Evolutionary conservation across 2,113 vertebrate species (phyloP).

Genomic region (Phaethornis superciliosus): DNA sequence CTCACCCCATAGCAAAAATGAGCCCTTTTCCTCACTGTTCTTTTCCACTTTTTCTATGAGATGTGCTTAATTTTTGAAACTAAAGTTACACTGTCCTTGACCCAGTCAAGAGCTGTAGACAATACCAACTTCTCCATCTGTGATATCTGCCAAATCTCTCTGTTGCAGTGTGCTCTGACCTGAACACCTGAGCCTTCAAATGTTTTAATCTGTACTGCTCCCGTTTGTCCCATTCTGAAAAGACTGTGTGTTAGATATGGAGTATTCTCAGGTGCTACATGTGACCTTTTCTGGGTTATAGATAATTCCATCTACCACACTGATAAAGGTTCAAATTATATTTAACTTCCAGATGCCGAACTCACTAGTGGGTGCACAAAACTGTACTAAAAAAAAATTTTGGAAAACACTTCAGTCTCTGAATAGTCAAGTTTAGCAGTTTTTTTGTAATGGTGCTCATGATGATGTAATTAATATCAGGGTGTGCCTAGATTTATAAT

Average conservation of each 20-base stretch:
- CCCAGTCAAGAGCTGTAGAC: neutral
- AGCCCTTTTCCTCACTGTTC: neutral
- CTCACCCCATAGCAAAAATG: neutral
- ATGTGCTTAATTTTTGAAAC: neutral
- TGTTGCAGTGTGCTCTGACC: neutral
- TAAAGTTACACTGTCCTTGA: neutral
- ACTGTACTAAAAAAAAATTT: neutral
- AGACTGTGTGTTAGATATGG: neutral
- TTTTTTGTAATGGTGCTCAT: neutral
- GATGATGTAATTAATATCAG: neutral
- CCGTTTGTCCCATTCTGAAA: neutral
- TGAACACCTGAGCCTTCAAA: neutral
- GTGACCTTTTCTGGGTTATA: neutral
- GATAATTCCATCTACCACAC: neutral
- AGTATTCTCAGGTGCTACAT: neutral
- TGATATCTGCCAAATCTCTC: neutral
- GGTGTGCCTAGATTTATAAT: neutral
- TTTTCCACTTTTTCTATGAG: neutral
- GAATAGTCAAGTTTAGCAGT: neutral
- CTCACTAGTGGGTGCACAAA: neutral
- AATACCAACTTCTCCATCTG: neutral
- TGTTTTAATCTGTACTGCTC: neutral
- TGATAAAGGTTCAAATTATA: neutral
- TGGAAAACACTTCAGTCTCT: neutral
- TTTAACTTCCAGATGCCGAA: neutral